Evolutionary conservation across 1,140 invertebrate species (phyloP).

Genomic region (Megalonaias nervosa): DNA sequence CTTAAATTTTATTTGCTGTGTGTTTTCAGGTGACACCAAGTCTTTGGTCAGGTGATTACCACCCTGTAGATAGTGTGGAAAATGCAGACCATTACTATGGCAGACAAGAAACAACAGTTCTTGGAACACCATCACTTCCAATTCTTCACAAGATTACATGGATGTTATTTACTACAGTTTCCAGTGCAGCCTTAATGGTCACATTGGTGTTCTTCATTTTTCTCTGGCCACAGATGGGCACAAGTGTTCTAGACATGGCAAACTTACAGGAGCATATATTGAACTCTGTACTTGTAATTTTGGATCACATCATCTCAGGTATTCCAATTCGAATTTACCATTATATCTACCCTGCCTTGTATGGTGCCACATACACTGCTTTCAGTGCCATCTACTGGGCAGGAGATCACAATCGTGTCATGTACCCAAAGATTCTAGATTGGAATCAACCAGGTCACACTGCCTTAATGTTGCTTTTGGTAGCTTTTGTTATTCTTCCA

Average conservation of each 20-base stretch:
- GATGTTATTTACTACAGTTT: slow-evolving; percentile 51
- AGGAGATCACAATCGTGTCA: slow-evolving; percentile 50
- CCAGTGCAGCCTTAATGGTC: slow-evolving; percentile 49
- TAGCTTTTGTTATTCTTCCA: slow-evolving; percentile 53
- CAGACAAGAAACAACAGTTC: slow-evolving; percentile 4
- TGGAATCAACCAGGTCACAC: slow-evolving; percentile 56
- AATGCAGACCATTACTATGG: no score
- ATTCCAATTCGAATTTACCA: slow-evolving; percentile 54
- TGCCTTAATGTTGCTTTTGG: slow-evolving; percentile 36
- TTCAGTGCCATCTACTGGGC: slow-evolving; percentile 61
- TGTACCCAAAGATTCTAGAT: slow-evolving; percentile 59
- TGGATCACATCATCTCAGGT: slow-evolving; percentile 50
- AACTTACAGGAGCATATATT: slow-evolving; percentile 55
- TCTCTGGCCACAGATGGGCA: slow-evolving; percentile 36
- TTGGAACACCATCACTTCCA: slow-evolving; percentile 17
- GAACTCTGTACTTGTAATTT: slow-evolving; percentile 52
- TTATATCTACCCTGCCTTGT: slow-evolving; percentile 48
- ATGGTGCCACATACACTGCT: slow-evolving; percentile 49
- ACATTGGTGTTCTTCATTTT: slow-evolving; percentile 53
- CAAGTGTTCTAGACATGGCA: slow-evolving; percentile 6
- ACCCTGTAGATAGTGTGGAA: no score
- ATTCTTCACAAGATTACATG: slow-evolving; percentile 55
- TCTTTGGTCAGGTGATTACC: no score
- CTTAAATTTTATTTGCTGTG: no score
- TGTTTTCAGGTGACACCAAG: no score